A percentile compares a stretch with the other conserved stretches of the same genome.
Conservation (phyloP, 1,140 invertebrate species). For the Drosophila lacertosa region DNA sequence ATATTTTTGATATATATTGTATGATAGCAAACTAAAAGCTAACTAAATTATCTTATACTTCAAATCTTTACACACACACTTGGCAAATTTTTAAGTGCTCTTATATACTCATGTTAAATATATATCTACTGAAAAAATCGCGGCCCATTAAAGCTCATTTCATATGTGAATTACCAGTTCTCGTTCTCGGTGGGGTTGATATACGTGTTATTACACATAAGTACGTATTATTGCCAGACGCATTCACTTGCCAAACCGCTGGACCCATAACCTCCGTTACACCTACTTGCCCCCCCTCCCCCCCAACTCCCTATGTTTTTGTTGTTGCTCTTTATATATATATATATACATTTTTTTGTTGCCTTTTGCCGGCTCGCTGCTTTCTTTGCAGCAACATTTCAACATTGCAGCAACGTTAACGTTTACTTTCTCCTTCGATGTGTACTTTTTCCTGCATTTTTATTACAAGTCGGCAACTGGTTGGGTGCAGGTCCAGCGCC, state of each 20-base stretch:
- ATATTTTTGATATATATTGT: slow-evolving; percentile 1
- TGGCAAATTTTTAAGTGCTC: not conserved
- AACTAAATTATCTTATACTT: not conserved
- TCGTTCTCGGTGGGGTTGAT: slow-evolving; percentile 23
- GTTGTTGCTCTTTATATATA: slow-evolving; percentile 5
- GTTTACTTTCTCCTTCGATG: slow-evolving; percentile 81
- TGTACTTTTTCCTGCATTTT: slow-evolving; percentile 80
- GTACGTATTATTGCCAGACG: slow-evolving; percentile 19
- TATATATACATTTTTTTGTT: slow-evolving; percentile 1
- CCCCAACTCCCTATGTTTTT: not conserved
- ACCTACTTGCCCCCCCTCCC: slow-evolving; percentile 6
- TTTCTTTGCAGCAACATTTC: slow-evolving; percentile 80
- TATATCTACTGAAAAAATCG: slow-evolving; percentile 1
- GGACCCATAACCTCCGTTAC: slow-evolving; percentile 17
- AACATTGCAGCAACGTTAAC: slow-evolving; percentile 61
- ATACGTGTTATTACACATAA: slow-evolving; percentile 27
- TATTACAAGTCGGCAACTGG: slow-evolving; percentile 63
- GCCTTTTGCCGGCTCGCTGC: slow-evolving; percentile 57
- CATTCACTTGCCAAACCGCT: slow-evolving; percentile 32
- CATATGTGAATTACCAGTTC: slow-evolving; percentile 23
- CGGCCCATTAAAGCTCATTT: slow-evolving; percentile 10
- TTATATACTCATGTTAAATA: not conserved
- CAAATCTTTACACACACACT: not conserved
- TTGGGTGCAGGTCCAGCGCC: slow-evolving; percentile 69
- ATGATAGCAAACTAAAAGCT: not conserved